These are phyloP conservation scores for Melanerpes aurifrons DNA, from an alignment of 2,113 vertebrate species.

Conservation along the genomic window DNA sequence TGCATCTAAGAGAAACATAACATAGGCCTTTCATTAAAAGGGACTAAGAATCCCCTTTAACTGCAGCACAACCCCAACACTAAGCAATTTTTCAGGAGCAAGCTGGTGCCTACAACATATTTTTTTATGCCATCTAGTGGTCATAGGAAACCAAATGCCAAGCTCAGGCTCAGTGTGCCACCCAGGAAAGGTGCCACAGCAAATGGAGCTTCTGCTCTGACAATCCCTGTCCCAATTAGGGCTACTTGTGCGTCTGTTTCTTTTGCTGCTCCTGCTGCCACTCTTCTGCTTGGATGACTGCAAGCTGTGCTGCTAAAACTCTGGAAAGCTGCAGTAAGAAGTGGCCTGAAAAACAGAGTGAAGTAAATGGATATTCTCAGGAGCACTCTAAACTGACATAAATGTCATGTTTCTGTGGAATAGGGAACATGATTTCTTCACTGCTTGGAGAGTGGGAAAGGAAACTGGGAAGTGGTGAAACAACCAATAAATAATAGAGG, in stretches of 20 bases:
- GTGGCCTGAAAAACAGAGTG: background rate
- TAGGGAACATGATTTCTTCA: background rate
- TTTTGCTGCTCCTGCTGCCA: background rate
- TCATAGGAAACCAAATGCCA: background rate
- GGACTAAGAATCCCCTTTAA: background rate
- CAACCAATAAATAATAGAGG: background rate
- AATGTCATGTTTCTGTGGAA: background rate
- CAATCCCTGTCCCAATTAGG: background rate
- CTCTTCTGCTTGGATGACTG: background rate
- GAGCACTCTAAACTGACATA: background rate
- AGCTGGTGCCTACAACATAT: background rate
- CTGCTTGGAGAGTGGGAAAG: background rate
- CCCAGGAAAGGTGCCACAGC: background rate
- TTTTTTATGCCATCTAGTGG: conserved; percentile 65
- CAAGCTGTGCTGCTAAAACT: background rate
- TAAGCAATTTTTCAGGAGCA: background rate
- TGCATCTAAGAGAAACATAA: background rate
- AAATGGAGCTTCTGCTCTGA: background rate
- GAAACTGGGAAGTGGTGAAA: background rate
- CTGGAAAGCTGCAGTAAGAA: background rate
- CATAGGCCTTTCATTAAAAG: background rate
- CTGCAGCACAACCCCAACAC: background rate
- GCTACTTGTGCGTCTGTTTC: background rate
- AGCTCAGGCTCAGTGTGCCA: background rate
- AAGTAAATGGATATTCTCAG: background rate